A percentile compares a stretch with the other conserved stretches of the same genome.
Conservation (phyloP, 2,888 invertebrate species). For the Uropetala carovei region DNA sequence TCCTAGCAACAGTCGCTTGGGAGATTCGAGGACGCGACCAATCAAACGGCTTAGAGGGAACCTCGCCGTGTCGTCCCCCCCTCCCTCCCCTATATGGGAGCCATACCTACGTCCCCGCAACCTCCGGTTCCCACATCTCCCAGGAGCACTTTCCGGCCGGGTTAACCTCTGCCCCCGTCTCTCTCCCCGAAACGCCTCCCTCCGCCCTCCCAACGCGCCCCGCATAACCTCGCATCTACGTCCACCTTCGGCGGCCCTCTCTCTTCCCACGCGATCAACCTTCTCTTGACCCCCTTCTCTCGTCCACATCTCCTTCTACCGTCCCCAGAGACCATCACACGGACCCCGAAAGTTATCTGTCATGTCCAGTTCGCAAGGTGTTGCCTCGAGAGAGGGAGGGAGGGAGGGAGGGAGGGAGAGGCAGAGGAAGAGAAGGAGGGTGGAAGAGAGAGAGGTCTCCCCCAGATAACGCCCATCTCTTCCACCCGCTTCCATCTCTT, state of each 20-base stretch:
- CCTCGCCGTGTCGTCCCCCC: not conserved
- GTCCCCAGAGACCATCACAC: not conserved
- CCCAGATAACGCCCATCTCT: not conserved
- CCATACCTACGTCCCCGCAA: not conserved
- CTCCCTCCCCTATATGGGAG: not conserved
- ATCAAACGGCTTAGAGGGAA: slow-evolving; percentile 54
- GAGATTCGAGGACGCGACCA: slow-evolving; percentile 35
- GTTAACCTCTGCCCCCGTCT: slow-evolving; percentile 38
- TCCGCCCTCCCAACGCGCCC: not conserved
- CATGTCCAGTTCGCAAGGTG: slow-evolving; percentile 59
- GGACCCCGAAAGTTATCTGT: slow-evolving; percentile 44
- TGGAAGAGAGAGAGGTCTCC: too few relatives aligned
- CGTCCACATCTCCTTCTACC: not conserved
- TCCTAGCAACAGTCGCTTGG: slow-evolving; percentile 22
- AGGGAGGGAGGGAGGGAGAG: too few relatives aligned
- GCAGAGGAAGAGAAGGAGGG: not conserved
- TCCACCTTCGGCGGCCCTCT: not conserved
- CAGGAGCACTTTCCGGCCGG: slow-evolving; percentile 36
- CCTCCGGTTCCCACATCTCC: not conserved
- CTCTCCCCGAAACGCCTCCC: not conserved
- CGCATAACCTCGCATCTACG: not conserved
- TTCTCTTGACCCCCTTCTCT: not conserved
- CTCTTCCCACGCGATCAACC: not conserved
- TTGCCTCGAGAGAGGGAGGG: not conserved
- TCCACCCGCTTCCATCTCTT: not conserved